Base-by-base conservation (phyloP, 2,113 vertebrate species). In the Synchiropus splendidus region DNA sequence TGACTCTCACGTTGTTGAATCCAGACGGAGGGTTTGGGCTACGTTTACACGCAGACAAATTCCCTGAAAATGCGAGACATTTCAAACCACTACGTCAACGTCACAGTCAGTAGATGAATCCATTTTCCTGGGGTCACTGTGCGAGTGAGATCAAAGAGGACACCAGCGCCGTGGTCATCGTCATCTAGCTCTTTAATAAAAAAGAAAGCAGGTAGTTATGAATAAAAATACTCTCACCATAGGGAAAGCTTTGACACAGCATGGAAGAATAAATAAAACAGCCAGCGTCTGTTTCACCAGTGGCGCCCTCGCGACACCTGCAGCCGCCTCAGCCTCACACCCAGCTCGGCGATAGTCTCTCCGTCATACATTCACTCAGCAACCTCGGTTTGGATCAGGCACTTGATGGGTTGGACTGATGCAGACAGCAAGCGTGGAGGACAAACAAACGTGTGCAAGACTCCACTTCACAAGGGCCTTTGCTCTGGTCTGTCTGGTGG, bases 181-280 rank as follows among this genome's bases (percentile, higher is more conserved):
- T 51, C 39, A 30, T 58, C 49, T 59, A 72, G 54, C 52, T 76
- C 61, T 67, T 65, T 47, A 65, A 61, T 51, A 60, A 62, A 51
- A 27, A 27, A 27, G 50, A 67, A 64, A 69, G 63, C 53, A 67
- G 50, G 62, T 12, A 43, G 45, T 41, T 48, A 16, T 16, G 66
- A 75, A 63, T 68, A 74, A 72, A 70, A 79, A 74, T 31, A 60
- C 72, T 83, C 75, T 83, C 78, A 61, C 82, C 80, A 83, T 70
- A 78, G 80, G 78, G 75, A 83, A 64, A 84, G 77, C 58, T 79
- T 80, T 79, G 70, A 77, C 67, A 54, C 72, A 70, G 54, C 72
- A 67, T 56, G 66, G 62, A 75, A 59, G 72, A 80, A 84, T 76
- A 81, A 77, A 78, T 76, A 67, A 61, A 67, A 74, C 56, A 64